Evolutionary conservation across 2,113 vertebrate genomes (phyloP).

Genomic region (Cnemophilus loriae): DNA sequence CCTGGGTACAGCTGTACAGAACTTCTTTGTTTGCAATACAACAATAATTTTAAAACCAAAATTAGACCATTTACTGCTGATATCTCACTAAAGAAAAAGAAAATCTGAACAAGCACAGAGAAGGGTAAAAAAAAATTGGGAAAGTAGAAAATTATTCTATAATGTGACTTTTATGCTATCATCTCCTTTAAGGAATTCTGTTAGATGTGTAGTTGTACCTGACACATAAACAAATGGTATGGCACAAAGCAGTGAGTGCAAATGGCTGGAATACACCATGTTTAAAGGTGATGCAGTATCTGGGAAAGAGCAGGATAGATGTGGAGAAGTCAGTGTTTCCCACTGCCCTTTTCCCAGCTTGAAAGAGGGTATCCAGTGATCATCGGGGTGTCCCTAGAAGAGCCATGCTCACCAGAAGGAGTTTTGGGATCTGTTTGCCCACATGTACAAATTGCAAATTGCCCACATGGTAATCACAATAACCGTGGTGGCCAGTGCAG

Average conservation of each 20-base stretch:
- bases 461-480: rapidly evolving
- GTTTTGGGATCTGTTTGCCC: neutral
- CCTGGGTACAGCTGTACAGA: constrained; percentile 10
- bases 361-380: neutral
- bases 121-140: neutral
- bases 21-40: neutral
- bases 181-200: neutral
- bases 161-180: neutral
- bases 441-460: neutral
- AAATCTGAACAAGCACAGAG: neutral
- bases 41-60: neutral
- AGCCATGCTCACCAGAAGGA: neutral
- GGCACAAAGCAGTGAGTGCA: neutral
- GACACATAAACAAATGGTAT: neutral
- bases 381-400: neutral
- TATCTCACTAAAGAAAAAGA: neutral
- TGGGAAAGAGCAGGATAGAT: neutral
- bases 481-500: rapidly evolving
- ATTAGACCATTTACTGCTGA: neutral
- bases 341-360: neutral
- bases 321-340: neutral
- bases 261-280: neutral
- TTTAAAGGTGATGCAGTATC: neutral
- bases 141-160: neutral
- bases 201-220: neutral